Percentiles rank a stretch among this genome's conserved stretches.
Conservation (phyloP, 2,888 invertebrate species). For the Scelioninae gen. 2 region DNA sequence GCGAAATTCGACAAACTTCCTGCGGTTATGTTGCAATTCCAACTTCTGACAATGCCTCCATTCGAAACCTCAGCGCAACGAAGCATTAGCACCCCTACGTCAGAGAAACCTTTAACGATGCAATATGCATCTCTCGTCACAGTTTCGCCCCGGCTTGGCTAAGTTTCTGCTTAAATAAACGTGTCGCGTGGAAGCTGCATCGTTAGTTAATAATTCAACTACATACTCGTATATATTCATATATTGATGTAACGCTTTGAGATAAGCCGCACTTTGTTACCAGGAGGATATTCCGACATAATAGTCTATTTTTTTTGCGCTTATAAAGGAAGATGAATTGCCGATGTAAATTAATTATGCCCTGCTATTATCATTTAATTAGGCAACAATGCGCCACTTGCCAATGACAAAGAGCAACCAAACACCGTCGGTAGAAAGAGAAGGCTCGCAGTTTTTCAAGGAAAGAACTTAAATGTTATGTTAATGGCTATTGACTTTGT, state of each 20-base stretch:
- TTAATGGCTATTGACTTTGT: slow-evolving; percentile 23
- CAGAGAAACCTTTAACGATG: slow-evolving; percentile 59
- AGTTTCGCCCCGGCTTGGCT: slow-evolving; percentile 46
- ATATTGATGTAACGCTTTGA: slow-evolving; percentile 49
- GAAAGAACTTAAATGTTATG: slow-evolving; percentile 9
- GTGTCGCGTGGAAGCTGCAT: slow-evolving; percentile 47
- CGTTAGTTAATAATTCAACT: slow-evolving; percentile 58
- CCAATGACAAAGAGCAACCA: neutral
- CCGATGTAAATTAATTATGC: slow-evolving; percentile 14
- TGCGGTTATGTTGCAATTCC: slow-evolving; percentile 58
- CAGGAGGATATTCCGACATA: slow-evolving; percentile 8
- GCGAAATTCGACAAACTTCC: slow-evolving; percentile 58
- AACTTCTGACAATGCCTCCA: slow-evolving; percentile 60
- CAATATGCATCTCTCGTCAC: slow-evolving; percentile 59
- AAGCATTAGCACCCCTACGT: slow-evolving; percentile 58
- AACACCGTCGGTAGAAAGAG: neutral
- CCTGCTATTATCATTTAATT: slow-evolving; percentile 35
- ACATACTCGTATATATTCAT: slow-evolving; percentile 53
- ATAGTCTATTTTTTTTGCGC: slow-evolving; percentile 22
- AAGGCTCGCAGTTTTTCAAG: slow-evolving; percentile 14
- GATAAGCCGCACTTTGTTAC: slow-evolving; percentile 33
- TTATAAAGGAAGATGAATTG: slow-evolving; percentile 34
- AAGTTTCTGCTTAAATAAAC: slow-evolving; percentile 57
- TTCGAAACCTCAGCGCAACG: slow-evolving; percentile 58
- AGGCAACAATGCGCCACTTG: slow-evolving; percentile 28